Base-by-base conservation (phyloP, 1,140 invertebrate genomes). In the Drosophila arizonae region DNA sequence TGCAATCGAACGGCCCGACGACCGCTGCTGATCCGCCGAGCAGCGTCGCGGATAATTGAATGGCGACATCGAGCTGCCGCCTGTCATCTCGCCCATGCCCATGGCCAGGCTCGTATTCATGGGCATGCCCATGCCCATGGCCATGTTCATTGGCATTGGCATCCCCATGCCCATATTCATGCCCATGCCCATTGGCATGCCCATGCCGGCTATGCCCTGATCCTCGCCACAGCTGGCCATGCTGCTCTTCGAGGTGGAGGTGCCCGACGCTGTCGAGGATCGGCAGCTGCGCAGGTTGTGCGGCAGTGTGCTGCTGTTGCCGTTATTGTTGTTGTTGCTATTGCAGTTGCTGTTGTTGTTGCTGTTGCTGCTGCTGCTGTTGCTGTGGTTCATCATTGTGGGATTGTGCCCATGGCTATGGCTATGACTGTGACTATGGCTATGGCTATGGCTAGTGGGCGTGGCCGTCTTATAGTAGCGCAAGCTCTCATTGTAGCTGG, bases 401-500 rank as follows among this genome's bases (percentile, higher is more conserved):
- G 61, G n/a, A 41, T 50, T 72, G 36, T 39, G 57, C 3, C 15
- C n/a, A 15, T 55, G 63, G 8, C 51, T 21, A 26, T 55, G 63
- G 41, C 54, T 15, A 4, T 65, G 62, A 15, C 41, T 26, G 9
- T 30, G 66, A 46, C 51, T 57, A 30, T 78, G 72, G 48, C 50
- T 79, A 21, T 72, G 71, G 26, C 51, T 74, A 43, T 73, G 79
- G 67, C 73, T 76, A n/a, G 88, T 84, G 64, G 74, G 72, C 62
- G 84, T 80, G 55, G 70, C 77, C 30, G 90, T 87, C 61, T 92
- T 92, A 36, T 91, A 91, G 70, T 93, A 93, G 46, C 94, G 92
- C 71, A 95, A 90, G 76, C 94, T 94, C 62, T 94, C 94, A 8
- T 94, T 94, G 91, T 96, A 96, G 92, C 95, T 96, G 87, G 95